phyloP scores from a whole-genome alignment of 2,888 invertebrate species.

The Zeuzera pyrina region DNA sequence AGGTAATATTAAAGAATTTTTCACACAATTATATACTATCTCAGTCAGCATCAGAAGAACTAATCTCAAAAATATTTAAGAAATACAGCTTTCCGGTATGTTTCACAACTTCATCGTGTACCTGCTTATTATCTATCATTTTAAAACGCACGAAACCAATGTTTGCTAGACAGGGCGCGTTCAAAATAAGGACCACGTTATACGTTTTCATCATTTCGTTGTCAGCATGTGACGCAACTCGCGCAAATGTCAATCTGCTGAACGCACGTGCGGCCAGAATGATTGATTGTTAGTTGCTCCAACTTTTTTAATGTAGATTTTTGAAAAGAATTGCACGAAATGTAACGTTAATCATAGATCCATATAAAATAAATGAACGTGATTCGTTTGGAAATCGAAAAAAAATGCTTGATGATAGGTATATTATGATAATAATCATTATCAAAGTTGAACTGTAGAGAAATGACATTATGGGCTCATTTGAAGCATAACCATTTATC shows the following conservation, averaged over 20 bases:
- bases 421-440: no score
- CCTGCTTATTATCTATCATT: slow-evolving; percentile 10
- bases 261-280: slow-evolving; percentile 29
- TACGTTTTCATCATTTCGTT: slow-evolving; percentile 43
- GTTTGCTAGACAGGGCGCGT: slow-evolving; percentile 18
- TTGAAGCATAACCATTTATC: slow-evolving; percentile 7
- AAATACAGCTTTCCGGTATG: slow-evolving; percentile 8
- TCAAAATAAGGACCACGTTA: slow-evolving; percentile 30
- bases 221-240: slow-evolving; percentile 36
- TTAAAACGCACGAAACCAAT: slow-evolving; percentile 25
- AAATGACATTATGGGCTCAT: no score
- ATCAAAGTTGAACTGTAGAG: no score
- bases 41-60: no score
- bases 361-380: no score
- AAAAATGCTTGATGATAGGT: no score
- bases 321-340: slow-evolving; percentile 1
- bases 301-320: slow-evolving; percentile 4
- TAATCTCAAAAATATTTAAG: slow-evolving; percentile 10
- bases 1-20: no score
- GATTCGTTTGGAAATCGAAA: no score
- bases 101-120: slow-evolving; percentile 14
- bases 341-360: no score
- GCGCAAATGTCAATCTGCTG: slow-evolving; percentile 41
- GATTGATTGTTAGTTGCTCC: slow-evolving; percentile 31
- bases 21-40: no score